Evolutionary conservation across 64 coral and sea anemone species (phyloP).

Genomic region (Montipora capricornis): DNA sequence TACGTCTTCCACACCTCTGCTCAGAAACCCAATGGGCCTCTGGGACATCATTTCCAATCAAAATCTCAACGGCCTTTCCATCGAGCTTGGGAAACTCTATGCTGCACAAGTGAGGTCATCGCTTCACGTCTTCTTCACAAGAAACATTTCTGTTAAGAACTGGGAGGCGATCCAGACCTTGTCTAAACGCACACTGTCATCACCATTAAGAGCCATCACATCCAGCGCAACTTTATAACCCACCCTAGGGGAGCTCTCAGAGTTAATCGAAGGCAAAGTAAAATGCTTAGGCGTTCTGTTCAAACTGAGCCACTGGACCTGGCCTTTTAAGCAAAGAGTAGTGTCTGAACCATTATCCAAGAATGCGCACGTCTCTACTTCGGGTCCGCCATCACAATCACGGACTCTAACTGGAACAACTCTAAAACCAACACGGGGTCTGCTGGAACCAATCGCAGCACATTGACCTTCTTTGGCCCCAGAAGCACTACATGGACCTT

Average conservation of each 20-base stretch:
- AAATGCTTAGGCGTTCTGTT: not conserved
- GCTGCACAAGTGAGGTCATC: conserved; percentile 35
- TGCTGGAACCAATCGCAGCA: not conserved
- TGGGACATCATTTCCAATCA: conserved; percentile 54
- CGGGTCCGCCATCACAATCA: not conserved
- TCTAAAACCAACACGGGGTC: not conserved
- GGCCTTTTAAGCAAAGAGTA: not conserved
- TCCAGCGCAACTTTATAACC: not conserved
- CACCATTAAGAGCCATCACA: not conserved
- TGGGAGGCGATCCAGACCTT: not conserved
- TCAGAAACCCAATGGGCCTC: conserved; percentile 43
- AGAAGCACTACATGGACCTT: not conserved
- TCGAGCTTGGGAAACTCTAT: conserved; percentile 12
- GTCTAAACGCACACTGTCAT: conserved; percentile 9
- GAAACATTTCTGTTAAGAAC: conserved; percentile 6
- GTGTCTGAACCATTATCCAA: conserved; percentile 43
- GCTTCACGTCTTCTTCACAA: not conserved
- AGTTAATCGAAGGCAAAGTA: not conserved
- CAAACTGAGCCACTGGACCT: not conserved
- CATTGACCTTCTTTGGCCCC: not conserved
- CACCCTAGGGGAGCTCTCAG: not conserved
- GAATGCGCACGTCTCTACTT: conserved; percentile 22
- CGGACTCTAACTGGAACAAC: conserved; percentile 10
- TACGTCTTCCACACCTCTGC: conserved; percentile 24
- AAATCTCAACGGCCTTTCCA: not conserved